Evolutionary conservation across 2,888 invertebrate genomes (phyloP), one percentile per base, ranked within the genome.

Genomic region (Sialis lutaria): DNA sequence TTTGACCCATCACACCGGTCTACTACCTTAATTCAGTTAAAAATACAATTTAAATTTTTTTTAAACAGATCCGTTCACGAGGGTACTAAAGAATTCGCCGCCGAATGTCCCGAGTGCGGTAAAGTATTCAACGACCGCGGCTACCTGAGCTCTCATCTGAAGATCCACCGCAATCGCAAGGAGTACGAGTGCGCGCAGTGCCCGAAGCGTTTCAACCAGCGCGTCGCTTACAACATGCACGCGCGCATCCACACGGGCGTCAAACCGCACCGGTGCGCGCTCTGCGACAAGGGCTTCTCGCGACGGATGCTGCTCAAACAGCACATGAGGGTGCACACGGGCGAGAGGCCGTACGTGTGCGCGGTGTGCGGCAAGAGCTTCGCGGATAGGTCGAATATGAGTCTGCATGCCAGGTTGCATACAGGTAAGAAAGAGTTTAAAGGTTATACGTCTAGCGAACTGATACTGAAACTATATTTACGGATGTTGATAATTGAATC

Each of bases 211-310:
- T 88, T 88, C 61, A 87, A 87, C 62, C 87, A 87, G 61, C 73
- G 87, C 33, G 87, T 88, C 5, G 87, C 87, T 6, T 88, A 86
- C 65, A 87, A 87, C 58, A 87, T 87, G 87, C 87, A 88, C 60
- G 77, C 84, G 2, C 68, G 86, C 49, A 86, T 87, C 49, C 86
- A 87, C 57, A 85, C 85, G 50, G 86, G 84, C 8, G 72, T 84
- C 1, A 85, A 85, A 56, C 85, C 85, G 0, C 85, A 85, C 60
- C 77, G 78, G 47, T 85, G 85, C 57, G 70, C 69, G 4, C 77
- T 81, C 50, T 87, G 86, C 56, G 82, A 82, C 40, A 86, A 86
- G 59, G 75, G 81, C n/a, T 86, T 86, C 60, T 84, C 85, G 0
- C 69, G 87, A 33, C 87, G 87, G 67, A 87, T 87, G 86, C 65